phyloP scores from a whole-genome alignment of 2,888 invertebrate genomes.

The Macrophya alboannulata region DNA sequence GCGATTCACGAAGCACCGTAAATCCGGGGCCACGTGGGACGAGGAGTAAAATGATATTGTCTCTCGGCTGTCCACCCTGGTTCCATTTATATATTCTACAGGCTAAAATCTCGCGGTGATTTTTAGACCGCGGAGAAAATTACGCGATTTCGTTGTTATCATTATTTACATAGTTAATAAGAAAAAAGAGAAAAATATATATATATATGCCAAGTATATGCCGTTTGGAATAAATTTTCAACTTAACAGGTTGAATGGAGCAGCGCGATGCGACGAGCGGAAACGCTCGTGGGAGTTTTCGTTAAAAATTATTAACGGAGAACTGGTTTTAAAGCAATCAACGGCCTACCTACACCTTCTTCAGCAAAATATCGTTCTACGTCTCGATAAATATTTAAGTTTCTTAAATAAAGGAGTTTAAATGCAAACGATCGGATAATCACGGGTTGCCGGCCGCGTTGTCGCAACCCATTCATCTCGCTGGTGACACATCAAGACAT shows the following conservation, averaged over 20 bases:
- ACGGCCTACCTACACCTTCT: constrained; percentile 44
- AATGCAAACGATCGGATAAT: constrained; percentile 66
- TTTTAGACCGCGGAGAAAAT: constrained; percentile 3
- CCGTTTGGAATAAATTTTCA: neutral
- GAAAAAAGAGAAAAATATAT: neutral
- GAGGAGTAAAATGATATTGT: constrained; percentile 64
- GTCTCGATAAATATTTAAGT: constrained; percentile 51
- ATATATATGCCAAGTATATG: neutral
- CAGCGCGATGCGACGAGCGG: neutral
- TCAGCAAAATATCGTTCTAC: constrained; percentile 17
- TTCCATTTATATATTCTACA: constrained; percentile 15
- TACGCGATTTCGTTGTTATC: constrained; percentile 23
- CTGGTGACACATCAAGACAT: constrained; percentile 73
- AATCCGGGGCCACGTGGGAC: constrained; percentile 60
- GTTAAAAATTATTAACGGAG: constrained; percentile 19
- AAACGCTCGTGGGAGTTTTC: constrained; percentile 44
- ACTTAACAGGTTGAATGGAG: neutral
- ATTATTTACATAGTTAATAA: constrained; percentile 9
- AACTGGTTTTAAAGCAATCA: constrained; percentile 43
- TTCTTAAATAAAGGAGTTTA: constrained; percentile 58
- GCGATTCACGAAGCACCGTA: constrained; percentile 58
- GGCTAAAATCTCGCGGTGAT: constrained; percentile 26
- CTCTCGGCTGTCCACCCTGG: constrained; percentile 60
- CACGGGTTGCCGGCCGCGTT: constrained; percentile 60
- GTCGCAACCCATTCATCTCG: constrained; percentile 52